These are phyloP conservation scores for Pocillopora damicornis DNA, from an alignment of 64 coral and sea anemone genomes.

Conservation along the genomic window DNA sequence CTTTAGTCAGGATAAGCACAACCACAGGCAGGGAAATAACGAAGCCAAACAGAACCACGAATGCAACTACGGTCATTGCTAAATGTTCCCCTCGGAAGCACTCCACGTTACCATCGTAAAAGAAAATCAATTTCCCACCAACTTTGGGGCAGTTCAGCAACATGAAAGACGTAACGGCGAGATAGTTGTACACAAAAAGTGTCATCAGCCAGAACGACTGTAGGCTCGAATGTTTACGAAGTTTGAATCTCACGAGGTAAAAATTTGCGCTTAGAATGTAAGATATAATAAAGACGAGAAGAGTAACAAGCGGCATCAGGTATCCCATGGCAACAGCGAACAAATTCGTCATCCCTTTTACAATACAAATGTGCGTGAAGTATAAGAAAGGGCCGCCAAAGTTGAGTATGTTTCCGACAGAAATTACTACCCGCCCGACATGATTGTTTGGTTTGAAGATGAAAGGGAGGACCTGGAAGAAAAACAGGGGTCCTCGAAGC, in stretches of 20 bases:
- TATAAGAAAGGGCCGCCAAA: constrained; percentile 76
- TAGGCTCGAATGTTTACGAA: constrained; percentile 57
- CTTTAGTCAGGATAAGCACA: constrained; percentile 63
- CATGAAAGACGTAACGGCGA: constrained; percentile 68
- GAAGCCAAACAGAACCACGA: constrained; percentile 41
- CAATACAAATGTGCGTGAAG: constrained; percentile 50
- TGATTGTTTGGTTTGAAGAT: constrained; percentile 54
- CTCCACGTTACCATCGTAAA: constrained; percentile 75
- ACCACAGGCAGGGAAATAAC: constrained; percentile 68
- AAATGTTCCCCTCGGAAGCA: constrained; percentile 73
- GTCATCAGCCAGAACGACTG: constrained; percentile 91
- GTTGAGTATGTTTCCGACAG: constrained; percentile 48
- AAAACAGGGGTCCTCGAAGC: constrained; percentile 78
- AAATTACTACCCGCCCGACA: constrained; percentile 40
- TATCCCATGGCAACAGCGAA: constrained; percentile 54
- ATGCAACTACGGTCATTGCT: constrained; percentile 56
- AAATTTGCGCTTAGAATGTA: constrained; percentile 70
- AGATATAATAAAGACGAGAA: constrained; percentile 59
- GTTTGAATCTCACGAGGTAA: constrained; percentile 58
- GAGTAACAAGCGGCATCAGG: constrained; percentile 54
- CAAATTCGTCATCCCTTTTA: constrained; percentile 76
- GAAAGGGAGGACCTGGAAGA: constrained; percentile 88
- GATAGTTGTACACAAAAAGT: constrained; percentile 74
- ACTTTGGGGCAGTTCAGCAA: constrained; percentile 74
- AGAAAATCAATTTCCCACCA: constrained; percentile 62